Evolutionary conservation across 2,113 vertebrate genomes (phyloP).

Genomic region (Gracilinanus agilis): DNA sequence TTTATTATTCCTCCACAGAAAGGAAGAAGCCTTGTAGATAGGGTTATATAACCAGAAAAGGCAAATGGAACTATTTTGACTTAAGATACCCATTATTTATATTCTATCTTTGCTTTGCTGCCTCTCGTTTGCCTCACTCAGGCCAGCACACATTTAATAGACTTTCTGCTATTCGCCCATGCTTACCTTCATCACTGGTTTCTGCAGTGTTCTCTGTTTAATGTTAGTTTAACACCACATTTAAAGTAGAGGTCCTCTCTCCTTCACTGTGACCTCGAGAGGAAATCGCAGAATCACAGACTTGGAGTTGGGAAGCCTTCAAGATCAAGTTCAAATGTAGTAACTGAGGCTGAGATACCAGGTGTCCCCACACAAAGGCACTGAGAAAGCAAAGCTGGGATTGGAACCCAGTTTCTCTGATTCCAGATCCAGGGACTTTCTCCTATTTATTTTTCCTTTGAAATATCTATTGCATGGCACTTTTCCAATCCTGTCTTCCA

Average conservation of each 20-base stretch:
- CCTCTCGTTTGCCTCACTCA: not conserved
- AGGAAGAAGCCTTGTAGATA: not conserved
- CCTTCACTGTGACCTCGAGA: not conserved
- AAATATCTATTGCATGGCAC: not conserved
- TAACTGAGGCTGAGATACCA: not conserved
- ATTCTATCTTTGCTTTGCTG: not conserved
- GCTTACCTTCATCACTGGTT: not conserved
- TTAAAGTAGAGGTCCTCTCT: not conserved
- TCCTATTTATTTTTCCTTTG: not conserved
- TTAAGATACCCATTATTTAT: not conserved
- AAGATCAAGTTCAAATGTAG: not conserved
- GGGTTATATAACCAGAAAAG: not conserved
- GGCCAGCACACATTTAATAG: not conserved
- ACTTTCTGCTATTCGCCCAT: not conserved
- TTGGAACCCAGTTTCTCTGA: not conserved
- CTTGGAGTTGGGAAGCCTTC: not conserved
- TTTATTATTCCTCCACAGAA: not conserved
- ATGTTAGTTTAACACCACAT: not conserved
- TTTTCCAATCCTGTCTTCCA: not conserved
- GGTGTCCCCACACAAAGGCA: no score
- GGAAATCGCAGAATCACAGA: not conserved
- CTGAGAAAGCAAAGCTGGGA: not conserved
- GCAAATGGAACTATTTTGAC: not conserved
- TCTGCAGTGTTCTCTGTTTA: not conserved
- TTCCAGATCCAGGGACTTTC: not conserved